Evolutionary conservation across 2,797 vertebrate species (phyloP).

Genomic region (Scolopax bukidnonensis): DNA sequence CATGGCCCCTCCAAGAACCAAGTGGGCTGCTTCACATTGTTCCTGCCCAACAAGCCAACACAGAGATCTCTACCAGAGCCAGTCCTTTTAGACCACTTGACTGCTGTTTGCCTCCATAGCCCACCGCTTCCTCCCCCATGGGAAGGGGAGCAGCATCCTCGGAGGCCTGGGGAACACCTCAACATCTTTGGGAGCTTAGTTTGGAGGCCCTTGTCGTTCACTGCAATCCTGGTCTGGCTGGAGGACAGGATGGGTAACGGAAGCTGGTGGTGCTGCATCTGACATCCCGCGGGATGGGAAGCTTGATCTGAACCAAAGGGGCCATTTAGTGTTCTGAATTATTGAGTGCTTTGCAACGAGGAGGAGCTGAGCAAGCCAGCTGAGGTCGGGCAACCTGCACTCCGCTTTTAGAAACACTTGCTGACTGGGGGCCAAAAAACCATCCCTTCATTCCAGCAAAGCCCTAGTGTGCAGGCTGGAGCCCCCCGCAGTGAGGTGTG

Average conservation of each 20-base stretch:
- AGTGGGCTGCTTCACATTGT: neutral
- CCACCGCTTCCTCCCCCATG: accelerated
- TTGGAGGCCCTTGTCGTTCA: neutral
- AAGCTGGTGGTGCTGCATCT: neutral
- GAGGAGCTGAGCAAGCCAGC: neutral
- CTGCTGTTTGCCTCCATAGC: neutral
- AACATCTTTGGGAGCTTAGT: neutral
- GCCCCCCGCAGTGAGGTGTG: neutral
- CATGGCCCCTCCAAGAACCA: neutral
- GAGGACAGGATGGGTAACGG: neutral
- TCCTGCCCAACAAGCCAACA: neutral
- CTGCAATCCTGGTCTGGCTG: constrained; percentile 51
- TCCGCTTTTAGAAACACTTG: neutral
- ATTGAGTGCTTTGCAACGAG: constrained; percentile 18
- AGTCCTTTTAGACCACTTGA: neutral
- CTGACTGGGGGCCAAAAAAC: neutral
- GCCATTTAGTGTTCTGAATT: constrained; percentile 67
- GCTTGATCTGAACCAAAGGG: constrained; percentile 53
- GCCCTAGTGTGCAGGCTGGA: neutral
- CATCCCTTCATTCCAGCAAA: neutral
- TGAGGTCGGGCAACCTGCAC: neutral
- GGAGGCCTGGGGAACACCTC: neutral
- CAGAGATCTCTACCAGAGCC: neutral
- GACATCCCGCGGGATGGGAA: constrained; percentile 1
- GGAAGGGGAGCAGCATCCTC: neutral